Evolutionary conservation across 2,113 vertebrate genomes (phyloP).

Genomic region (Rhagologus leucostigma): DNA sequence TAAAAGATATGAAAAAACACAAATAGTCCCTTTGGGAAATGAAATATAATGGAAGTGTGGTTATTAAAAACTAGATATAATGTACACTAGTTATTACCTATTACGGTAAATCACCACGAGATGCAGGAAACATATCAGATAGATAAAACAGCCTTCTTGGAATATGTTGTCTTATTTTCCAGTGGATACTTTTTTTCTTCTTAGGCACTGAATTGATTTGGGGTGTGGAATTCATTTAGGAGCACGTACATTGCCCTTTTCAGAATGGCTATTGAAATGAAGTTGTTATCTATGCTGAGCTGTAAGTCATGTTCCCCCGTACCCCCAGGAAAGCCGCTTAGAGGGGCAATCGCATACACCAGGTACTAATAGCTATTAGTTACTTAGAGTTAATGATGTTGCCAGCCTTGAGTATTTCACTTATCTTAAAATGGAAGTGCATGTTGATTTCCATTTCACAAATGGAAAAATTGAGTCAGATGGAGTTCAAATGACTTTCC

Average conservation of each 20-base stretch:
- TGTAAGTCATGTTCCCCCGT: background rate
- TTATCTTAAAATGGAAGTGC: conserved; percentile 45
- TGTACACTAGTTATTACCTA: conserved; percentile 50
- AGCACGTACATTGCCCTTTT: background rate
- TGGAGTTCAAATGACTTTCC: conserved; percentile 36
- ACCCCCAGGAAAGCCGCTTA: background rate
- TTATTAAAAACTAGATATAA: conserved; percentile 62
- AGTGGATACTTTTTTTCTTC: background rate
- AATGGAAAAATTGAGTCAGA: conserved; percentile 57
- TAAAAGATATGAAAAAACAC: conserved; percentile 52
- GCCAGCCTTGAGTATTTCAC: conserved; percentile 27
- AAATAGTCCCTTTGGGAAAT: conserved; percentile 63
- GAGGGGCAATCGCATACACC: background rate
- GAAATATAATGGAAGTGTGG: conserved; percentile 56
- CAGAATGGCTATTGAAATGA: background rate
- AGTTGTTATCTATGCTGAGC: conserved; percentile 37
- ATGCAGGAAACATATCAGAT: conserved; percentile 42
- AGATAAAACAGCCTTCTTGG: conserved; percentile 34
- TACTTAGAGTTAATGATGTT: conserved; percentile 38
- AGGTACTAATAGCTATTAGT: conserved; percentile 48
- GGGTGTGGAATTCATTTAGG: conserved; percentile 32
- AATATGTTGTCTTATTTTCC: conserved; percentile 22
- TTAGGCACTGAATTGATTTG: conserved; percentile 23
- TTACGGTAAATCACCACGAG: conserved; percentile 48
- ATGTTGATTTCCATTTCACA: conserved; percentile 51